Evolutionary conservation across 2,113 vertebrate species (phyloP), one percentile per base, ranked within the genome.

Genomic region (Mesitornis unicolor): DNA sequence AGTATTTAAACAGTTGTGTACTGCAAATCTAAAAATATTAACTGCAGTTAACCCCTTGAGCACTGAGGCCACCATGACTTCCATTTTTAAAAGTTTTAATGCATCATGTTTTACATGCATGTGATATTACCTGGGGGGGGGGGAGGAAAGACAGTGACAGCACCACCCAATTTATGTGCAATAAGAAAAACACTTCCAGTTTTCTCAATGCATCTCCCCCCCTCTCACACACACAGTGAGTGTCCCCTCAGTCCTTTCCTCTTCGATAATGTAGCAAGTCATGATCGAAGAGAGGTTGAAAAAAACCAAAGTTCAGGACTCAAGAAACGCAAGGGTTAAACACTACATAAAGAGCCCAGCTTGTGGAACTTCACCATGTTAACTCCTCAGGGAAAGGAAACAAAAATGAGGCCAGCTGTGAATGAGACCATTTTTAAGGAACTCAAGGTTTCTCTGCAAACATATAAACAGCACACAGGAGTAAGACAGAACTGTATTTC

Each of bases 1-100:
- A 98, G 91, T 97, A 98, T 97, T 98, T 97, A 96, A 97, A 97
- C 97, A 97, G 95, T 87, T 96, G 96, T 84, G 94, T 95, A 96
- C 97, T 98, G 97, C 96, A 95, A 96, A 97, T 96, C 97, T 98
- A 97, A 97, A 95, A 96, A 96, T 97, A 96, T 80, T 57, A 95
- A 97, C 94, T 96, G 97, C 96, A 98, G 97, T 97, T 93, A 96
- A 97, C 96, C 94, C 95, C 97, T 95, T 86, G 95, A 98, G 97
- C 97, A 84, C 95, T 95, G 67, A 98, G 96, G 96, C 95, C 92
- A 92, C 84, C 78, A 75, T 94, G 96, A 97, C 95, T 97, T 97
- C 91, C 81, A 40, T 77, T 64, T 90, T n/a, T 50, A 1, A 56
- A 94, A 79, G 42, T 40, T 83, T 78, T 65, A 93, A 95, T 15